Base-by-base conservation (phyloP, 37 sponge, comb jelly and placozoan species). In the Petrosia ficiformis region DNA sequence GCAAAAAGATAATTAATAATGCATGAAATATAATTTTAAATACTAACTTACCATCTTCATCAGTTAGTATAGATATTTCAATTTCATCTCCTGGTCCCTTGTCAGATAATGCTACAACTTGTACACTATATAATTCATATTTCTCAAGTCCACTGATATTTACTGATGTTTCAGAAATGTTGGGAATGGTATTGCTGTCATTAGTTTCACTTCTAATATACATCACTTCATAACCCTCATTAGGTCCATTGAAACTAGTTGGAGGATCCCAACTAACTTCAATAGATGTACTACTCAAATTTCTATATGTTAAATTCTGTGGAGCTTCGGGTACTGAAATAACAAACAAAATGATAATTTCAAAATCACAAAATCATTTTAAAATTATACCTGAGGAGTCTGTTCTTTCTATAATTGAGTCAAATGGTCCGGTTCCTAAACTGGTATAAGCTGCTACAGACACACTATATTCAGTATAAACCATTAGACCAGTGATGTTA, bases 241-340 rank as follows among this genome's bases (percentile, higher is more conserved):
- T 26, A 26, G 28, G 28, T 26, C 67, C 80, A 80, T 71, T 44
- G 65, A 42, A 2, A 21, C 16, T 35, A 0, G 2, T 42, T 10
- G 80, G 80, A 71, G 65, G 72, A 6, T 14, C 6, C 86, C 86
- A 86, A 6, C 68, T 73, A 28, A 87, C 78, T n/a, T 25, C 57
- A 44, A 87, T 77, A n/a, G 82, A 71, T 34, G 78, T 81, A 82
- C 78, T 77, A 57, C 64, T 81, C 21, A 44, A 32, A 30, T 70
- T 71, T 16, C 16, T 34, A n/a, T 77, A 82, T 4, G 19, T 65
- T 0, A 82, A 48, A 37, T 67, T 35, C 43, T 26, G 60, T 21
- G 88, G 88, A 56, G 75, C 37, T 38, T 72, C 57, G 25, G 88
- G 88, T 48, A 72, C 88, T 87, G 61, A 3, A 39, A 39, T 28